Evolutionary conservation across 2,888 invertebrate genomes (phyloP).

Genomic region (Nephrotoma flavescens): DNA sequence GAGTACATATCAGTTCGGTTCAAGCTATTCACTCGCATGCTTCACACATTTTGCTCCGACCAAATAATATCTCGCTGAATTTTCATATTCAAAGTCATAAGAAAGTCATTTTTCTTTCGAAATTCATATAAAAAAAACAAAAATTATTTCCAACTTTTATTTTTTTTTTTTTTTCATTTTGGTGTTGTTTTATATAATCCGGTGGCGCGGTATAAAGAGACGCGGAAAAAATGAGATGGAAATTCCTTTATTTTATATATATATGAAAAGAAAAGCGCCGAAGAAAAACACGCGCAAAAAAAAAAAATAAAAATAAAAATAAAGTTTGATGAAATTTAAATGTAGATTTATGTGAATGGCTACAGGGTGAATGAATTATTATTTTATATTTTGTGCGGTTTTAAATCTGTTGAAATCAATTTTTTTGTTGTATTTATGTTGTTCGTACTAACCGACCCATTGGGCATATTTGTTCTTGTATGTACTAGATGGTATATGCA

Average conservation of each 20-base stretch:
- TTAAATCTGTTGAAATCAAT: not conserved
- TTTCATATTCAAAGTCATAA: not conserved
- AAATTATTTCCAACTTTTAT: not conserved
- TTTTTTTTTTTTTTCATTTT: not conserved
- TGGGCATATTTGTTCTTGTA: not conserved
- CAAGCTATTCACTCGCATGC: not conserved
- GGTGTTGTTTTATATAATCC: not conserved
- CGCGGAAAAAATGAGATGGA: not conserved
- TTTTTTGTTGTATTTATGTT: not conserved
- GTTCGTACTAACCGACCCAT: not conserved
- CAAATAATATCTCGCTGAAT: not conserved
- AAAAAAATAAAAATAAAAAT: not conserved
- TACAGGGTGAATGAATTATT: not conserved
- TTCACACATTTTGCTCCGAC: not conserved
- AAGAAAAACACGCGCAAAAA: not conserved
- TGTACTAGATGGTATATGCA: not conserved
- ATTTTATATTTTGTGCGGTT: not conserved
- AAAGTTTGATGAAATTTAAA: not conserved
- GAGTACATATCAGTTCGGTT: not conserved
- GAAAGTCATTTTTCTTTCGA: not conserved
- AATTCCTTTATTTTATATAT: not conserved
- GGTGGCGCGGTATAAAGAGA: not conserved
- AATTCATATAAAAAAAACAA: not conserved
- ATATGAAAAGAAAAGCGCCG: not conserved
- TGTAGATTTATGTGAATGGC: not conserved